Evolutionary conservation across 1,140 invertebrate species (phyloP), one percentile per base, ranked within the genome.

Genomic region (Nephila pilipes): DNA sequence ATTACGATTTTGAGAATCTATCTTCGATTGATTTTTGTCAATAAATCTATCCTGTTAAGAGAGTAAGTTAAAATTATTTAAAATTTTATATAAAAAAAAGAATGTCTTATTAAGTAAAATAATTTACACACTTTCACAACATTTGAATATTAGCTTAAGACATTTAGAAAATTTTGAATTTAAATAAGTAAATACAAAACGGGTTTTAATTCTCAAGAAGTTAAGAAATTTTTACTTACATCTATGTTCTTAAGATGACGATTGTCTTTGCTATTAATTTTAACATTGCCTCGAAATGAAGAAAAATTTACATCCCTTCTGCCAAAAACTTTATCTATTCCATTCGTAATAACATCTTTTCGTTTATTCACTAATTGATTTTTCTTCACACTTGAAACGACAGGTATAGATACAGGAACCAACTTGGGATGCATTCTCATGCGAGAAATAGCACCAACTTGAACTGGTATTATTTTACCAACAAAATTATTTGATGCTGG

Each of bases 391-490:
- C 46, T 58, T 8, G 79, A 60, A 22, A 91, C 79, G 22, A 63
- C 57, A 58, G 89, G 89, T 6, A 38, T 63, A 3, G 75, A 16
- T 18, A 83, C 89, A 32, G 89, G 89, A 65, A 91, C 25, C 10
- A 91, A 22, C 54, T 83, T 91, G 0, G 79, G n/a, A 58, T 46
- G 29, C 0, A 79, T 12, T 0, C 1, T 6, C 1, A 22, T 38
- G 16, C 57, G 75, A 91, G 79, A 46, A n/a, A 91, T 25, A 8
- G 79, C 32, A 6, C 55, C 22, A n/a, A 90, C 46, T 25, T 57
- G 20, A 57, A 90, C 69, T 36, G 54, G 20, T 20, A 80, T 46
- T n/a, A 90, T n/a, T 46, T 90, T 69, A 5, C 88, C 88, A 22
- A 25, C 75, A 6, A 80, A 90, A 22, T 1, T 16, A 20, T 87